Percentiles rank a stretch among this genome's conserved stretches.
phyloP scores from a whole-genome alignment of 2,797 vertebrate genomes.

The Novumbra hubbsi region DNA sequence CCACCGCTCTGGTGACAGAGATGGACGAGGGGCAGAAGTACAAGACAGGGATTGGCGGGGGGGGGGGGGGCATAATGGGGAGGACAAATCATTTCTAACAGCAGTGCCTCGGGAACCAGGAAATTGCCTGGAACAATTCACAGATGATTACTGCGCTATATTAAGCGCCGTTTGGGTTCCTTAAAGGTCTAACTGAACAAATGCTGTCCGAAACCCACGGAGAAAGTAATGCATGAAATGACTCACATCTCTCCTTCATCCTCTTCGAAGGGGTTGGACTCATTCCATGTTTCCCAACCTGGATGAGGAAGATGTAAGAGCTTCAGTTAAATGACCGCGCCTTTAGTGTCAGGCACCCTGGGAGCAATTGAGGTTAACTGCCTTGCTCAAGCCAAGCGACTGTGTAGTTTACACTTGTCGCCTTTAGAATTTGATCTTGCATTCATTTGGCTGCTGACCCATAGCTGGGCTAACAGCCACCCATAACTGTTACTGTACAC shows the following conservation, averaged over 20 bases:
- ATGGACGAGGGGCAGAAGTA: neutral
- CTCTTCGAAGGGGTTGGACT: constrained; percentile 47
- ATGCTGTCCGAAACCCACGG: neutral
- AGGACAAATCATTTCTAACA: neutral
- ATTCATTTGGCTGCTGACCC: no score
- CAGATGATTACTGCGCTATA: neutral
- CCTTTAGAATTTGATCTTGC: no score
- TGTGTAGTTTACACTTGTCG: no score
- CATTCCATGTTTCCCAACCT: constrained; percentile 76
- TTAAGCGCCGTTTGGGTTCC: neutral
- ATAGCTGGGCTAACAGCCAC: no score
- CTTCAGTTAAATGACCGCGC: neutral
- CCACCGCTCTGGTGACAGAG: constrained; percentile 61
- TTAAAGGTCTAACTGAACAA: neutral
- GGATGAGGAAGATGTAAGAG: neutral
- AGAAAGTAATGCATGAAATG: no score
- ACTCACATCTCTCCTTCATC: constrained; percentile 68
- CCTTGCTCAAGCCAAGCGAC: no score
- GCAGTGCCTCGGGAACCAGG: neutral
- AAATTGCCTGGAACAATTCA: no score
- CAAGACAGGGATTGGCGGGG: no score
- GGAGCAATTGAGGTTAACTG: no score
- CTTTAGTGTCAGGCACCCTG: no score
- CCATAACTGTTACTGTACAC: neutral
- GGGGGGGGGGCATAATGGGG: no score